Base-by-base conservation (phyloP, 2,888 invertebrate genomes). In the Mechanitis mazaeus region DNA sequence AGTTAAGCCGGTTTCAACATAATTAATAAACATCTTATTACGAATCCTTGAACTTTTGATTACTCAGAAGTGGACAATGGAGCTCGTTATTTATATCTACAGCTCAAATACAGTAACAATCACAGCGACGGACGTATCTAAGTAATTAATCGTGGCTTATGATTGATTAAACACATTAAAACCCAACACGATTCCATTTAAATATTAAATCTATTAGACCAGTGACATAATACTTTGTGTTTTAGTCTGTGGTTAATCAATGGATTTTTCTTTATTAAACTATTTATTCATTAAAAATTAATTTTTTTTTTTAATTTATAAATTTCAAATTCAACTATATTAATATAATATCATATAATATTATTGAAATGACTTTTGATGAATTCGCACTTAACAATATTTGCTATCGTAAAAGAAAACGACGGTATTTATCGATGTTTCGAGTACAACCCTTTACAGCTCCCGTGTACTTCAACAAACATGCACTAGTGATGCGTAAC, bases 81-180 rank as follows among this genome's bases (percentile, higher is more conserved):
- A 72, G 75, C 81, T 85, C 76, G 81, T 83, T 87, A 84, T 79
- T 80, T 75, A 79, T 84, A 82, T 78, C 79, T 82, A 79, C 79
- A 80, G 77, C 74, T 78, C 78, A 80, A 80, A 80, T 74, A 75
- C 69, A 20, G 20, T 66, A 76, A 83, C 83, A 82, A 82, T 81
- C 80, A 75, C 20, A 80, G 71, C 74, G 74, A 78, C 76, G 77
- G 76, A 83, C 85, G 76, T 89, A 89, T 89, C 89, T 85, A 69
- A 78, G 84, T 88, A 90, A 90, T 89, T 90, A 90, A 90, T 90
- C 89, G 88, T 84, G 76, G 75, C 80, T 81, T 84, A 85, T 89
- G 90, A 90, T 90, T 89, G 89, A 90, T 90, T 90, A 87, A 89
- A 84, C 79, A 83, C 88, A 89, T 89, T 88, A 87, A 80, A 83